Conservation (phyloP, 2,797 vertebrate genomes). For the Heliangelus exortis region DNA sequence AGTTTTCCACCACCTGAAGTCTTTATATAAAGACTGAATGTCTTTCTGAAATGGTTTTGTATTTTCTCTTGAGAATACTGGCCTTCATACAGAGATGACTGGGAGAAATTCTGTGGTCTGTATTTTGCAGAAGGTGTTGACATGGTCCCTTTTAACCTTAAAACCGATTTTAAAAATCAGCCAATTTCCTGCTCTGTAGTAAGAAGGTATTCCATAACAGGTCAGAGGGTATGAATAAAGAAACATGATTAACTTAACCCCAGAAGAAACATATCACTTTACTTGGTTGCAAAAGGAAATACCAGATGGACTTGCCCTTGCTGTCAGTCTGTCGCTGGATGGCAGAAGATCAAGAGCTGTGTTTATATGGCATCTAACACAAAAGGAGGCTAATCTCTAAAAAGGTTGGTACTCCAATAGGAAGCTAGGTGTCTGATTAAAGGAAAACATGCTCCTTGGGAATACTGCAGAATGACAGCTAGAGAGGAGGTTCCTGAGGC, state of each 20-base stretch:
- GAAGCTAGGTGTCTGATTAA: neutral
- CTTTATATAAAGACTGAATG: neutral
- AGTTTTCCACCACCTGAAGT: neutral
- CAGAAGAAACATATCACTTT: neutral
- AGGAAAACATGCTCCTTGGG: neutral
- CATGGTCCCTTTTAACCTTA: neutral
- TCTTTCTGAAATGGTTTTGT: neutral
- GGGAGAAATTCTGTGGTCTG: neutral
- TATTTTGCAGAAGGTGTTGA: neutral
- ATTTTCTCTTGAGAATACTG: neutral
- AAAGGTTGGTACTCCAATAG: neutral
- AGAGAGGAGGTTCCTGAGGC: neutral
- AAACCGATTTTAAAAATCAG: neutral
- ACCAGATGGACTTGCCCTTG: neutral
- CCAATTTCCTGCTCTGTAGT: neutral
- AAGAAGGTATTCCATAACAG: neutral
- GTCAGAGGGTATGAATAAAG: neutral
- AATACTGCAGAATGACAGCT: neutral
- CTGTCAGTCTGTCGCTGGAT: neutral
- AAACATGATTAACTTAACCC: neutral
- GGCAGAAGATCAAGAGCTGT: neutral
- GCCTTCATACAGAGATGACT: neutral
- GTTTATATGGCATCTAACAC: neutral
- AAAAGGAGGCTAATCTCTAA: neutral
- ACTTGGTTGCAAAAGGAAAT: neutral